Conservation (phyloP, 2,113 vertebrate genomes). For the Tachuris rubrigastra region DNA sequence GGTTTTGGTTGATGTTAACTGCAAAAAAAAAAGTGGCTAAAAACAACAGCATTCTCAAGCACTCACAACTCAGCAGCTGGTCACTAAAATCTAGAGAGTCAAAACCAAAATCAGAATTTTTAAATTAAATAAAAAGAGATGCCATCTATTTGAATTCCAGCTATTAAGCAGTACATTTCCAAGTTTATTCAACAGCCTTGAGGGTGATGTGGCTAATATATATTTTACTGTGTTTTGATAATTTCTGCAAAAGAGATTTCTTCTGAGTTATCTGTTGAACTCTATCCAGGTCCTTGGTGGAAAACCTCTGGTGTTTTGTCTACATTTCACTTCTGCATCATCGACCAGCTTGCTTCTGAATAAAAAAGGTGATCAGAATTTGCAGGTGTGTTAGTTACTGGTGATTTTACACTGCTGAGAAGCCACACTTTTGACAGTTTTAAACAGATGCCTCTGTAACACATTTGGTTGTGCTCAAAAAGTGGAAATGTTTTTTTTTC, state of each 20-base stretch:
- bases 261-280: not conserved
- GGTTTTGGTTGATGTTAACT: not conserved
- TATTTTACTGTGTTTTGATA: not conserved
- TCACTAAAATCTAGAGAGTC: not conserved
- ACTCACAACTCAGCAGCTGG: not conserved
- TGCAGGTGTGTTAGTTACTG: not conserved
- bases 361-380: not conserved
- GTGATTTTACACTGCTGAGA: not conserved
- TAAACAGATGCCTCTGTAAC: constrained; percentile 13
- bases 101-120: not conserved
- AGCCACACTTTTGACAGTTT: constrained; percentile 2
- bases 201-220: not conserved
- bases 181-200: not conserved
- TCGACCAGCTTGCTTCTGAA: not conserved
- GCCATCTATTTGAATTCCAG: not conserved
- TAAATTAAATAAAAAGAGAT: not conserved
- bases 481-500: not conserved
- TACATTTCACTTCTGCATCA: not conserved
- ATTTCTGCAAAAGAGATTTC: not conserved
- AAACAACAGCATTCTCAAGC: not conserved
- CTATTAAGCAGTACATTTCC: not conserved
- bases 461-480: not conserved
- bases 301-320: not conserved
- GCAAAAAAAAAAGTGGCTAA: not conserved
- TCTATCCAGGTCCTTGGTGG: not conserved